Evolutionary conservation across 2,113 vertebrate species (phyloP), one percentile per base, ranked within the genome.

Genomic region (Amia ocellicauda): DNA sequence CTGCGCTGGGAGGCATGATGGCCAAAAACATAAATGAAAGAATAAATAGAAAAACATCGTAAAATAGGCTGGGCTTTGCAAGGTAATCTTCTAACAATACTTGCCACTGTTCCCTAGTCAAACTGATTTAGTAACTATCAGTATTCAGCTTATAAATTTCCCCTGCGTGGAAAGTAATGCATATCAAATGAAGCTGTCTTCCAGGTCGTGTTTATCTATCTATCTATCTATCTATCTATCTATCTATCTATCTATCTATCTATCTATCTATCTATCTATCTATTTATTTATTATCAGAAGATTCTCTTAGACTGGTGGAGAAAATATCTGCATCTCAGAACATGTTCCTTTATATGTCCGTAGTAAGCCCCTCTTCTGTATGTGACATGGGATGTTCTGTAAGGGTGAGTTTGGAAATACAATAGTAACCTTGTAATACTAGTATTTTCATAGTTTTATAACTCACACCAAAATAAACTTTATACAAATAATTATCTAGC

Each of bases 91-190:
- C 55, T 63, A 63, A 71, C 24, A 69, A 40, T 29, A 55, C 23
- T 40, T 4, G n/a, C 29, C 69, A 59, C 27, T 62, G 54, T 65
- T 71, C 60, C 24, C 53, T 42, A 70, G 60, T 71, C 71, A 64
- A 66, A 58, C 72, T 80, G 74, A 80, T 77, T 68, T 71, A 71
- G 73, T 74, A 79, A 80, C 78, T 76, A 82, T 78, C 76, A 68
- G 74, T 42, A 14, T 69, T 68, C 55, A 43, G 62, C 65, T 66
- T 69, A 29, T 66, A 77, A 75, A 82, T 80, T 78, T 81, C 80
- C 79, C 82, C 68, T 59, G 84, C 74, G 82, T 75, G 71, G 64
- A 66, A 77, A 74, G 71, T 74, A 78, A 78, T 80, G 75, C 75
- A 82, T 80, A 75, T 71, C 45, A 42, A 78, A 80, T 79, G 70